Evolutionary conservation across 2,888 invertebrate species (phyloP), one percentile per base, ranked within the genome.

Genomic region (Tetranychus truncatus): DNA sequence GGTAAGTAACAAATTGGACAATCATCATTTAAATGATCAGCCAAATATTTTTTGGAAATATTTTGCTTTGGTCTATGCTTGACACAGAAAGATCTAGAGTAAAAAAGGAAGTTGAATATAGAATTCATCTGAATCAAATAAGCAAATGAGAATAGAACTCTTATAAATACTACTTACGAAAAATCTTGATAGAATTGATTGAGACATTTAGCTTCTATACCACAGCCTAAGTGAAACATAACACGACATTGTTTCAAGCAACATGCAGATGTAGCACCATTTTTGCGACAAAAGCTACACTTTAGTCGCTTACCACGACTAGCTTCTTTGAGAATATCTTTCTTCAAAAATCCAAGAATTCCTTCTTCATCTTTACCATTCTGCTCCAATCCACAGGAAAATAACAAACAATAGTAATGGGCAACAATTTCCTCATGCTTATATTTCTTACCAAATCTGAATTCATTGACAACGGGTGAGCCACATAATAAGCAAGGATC

Each of bases 201-300:
- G 7, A 89, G 83, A 0, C 87, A 86, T 6, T 87, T 86, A 78
- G 86, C 84, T 75, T 85, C 82, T 4, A 87, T 80, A 0, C 91
- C 92, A 81, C 92, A 92, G 0, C 87, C 87, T 73, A 89, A 84
- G 80, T 92, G 92, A 81, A 91, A 92, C 73, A 85, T 86, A 73
- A 84, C 86, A 69, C 86, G 85, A 80, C 92, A 92, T 74, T 84
- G 85, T 0, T 79, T 77, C 0, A 86, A 82, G 15, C 86, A 85
- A 81, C 92, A 92, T 0, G 89, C 88, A 1, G 92, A 84, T 1
- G 88, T 89, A 0, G 92, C 91, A 0, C 88, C 88, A 0, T 75
- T 81, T 45, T 84, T 83, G 18, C 83, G 83, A 80, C 92, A 92
- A 81, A 87, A 89, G 6, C 83, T 85, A 80, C 92, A 92, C 80